Evolutionary conservation across 2,113 vertebrate genomes (phyloP), one percentile per base, ranked within the genome.

Genomic region (Chauna torquata): DNA sequence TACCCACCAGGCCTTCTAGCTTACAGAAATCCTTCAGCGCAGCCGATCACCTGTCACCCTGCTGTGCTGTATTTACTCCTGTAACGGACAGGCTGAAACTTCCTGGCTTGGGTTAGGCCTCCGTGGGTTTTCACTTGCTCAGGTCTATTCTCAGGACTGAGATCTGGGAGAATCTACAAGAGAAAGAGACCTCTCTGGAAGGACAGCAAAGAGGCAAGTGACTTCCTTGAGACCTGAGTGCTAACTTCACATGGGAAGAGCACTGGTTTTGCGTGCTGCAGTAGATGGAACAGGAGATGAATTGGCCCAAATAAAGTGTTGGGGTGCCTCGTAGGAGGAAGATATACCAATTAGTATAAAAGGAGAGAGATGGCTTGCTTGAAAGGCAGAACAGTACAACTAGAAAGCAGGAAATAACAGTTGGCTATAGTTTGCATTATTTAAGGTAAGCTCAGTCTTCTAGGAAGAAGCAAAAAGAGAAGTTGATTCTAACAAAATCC

Each of bases 331-430:
- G 36, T 58, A 82, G 85, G 40, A 59, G 83, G 47, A 87, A 58
- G 64, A 19, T 84, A 34, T 36, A 71, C 36, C 50, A 14, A 14
- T 93, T 55, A 91, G 94, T 65, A 74, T 83, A 94, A 83, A 85
- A 49, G 47, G 85, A 91, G 89, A 91, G 71, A 90, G 80, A 71
- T 57, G 4, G 54, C 36, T 84, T 59, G 40, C 75, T 88, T 96
- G 91, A 62, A 94, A 94, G 82, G 83, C 58, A 52, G 68, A 84
- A 54, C 69, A 82, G 18, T 72, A 74, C 82, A 82, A 79, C 88
- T 92, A 71, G 59, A 89, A 96, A 96, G 90, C 66, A 96, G 92
- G 92, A 97, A 94, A 91, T 50, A 92, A 62, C 50, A 18, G 44
- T 83, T 78, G 54, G 50, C 38, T 61, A 83, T 25, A 36, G 76